Evolutionary conservation across 2,113 vertebrate genomes (phyloP).

Genomic region (Caretta caretta): DNA sequence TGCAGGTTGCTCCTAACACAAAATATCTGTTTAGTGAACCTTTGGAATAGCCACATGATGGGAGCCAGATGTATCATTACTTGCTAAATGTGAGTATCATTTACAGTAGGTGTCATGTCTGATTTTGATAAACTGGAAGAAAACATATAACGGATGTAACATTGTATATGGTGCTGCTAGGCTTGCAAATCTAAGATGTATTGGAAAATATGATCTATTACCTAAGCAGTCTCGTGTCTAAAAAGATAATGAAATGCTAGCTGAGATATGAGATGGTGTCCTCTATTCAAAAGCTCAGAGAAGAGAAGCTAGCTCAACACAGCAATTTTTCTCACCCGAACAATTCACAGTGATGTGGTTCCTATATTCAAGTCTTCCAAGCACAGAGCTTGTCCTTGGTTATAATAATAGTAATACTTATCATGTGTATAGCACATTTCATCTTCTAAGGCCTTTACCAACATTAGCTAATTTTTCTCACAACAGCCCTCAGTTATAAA

Average conservation of each 20-base stretch:
- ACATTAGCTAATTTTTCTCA: neutral
- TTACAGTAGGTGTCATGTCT: constrained; percentile 56
- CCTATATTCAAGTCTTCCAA: neutral
- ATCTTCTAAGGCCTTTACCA: neutral
- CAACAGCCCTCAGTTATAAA: neutral
- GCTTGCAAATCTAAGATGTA: constrained; percentile 58
- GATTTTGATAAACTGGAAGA: constrained; percentile 52
- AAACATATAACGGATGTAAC: neutral
- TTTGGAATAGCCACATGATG: constrained; percentile 22
- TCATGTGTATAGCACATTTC: neutral
- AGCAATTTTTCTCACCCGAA: neutral
- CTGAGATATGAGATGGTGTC: constrained; percentile 13
- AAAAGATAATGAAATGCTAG: constrained; percentile 56
- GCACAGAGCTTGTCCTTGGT: neutral
- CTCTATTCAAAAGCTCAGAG: neutral
- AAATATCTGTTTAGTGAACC: constrained; percentile 30
- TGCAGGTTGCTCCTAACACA: constrained; percentile 10
- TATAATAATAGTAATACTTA: fast-evolving
- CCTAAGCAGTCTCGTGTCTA: constrained; percentile 14
- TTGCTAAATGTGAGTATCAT: constrained; percentile 51
- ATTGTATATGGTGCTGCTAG: neutral
- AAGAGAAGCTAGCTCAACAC: neutral
- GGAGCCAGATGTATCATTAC: constrained; percentile 54
- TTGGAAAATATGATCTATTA: constrained; percentile 54
- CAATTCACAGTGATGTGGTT: neutral